Conservation (phyloP, 2,888 invertebrate species). For the Ceratothoa steindachneri region DNA sequence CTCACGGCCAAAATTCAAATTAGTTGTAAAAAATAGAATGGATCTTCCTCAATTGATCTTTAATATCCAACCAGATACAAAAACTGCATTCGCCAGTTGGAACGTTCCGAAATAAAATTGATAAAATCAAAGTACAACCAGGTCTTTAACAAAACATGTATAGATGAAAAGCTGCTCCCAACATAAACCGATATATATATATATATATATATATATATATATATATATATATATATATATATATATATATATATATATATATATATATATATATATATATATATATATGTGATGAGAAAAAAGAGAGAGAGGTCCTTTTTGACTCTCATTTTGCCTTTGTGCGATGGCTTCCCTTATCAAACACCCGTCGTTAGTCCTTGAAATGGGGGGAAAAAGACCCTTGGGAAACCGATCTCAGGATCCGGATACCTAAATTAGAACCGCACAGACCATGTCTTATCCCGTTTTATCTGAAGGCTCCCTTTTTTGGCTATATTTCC, state of each 20-base stretch:
- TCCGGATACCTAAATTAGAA: background rate
- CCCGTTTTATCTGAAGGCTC: background rate
- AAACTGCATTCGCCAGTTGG: too few relatives aligned
- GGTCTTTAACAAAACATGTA: too few relatives aligned
- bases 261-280: background rate
- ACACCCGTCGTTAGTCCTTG: background rate
- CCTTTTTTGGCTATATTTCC: too few relatives aligned
- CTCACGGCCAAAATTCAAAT: too few relatives aligned
- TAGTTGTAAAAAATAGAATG: too few relatives aligned
- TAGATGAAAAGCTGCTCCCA: too few relatives aligned
- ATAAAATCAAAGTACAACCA: too few relatives aligned
- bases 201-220: background rate
- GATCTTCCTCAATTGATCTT: too few relatives aligned
- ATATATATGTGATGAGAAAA: background rate
- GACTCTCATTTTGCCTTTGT: background rate
- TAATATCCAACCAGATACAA: too few relatives aligned
- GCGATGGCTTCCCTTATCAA: background rate
- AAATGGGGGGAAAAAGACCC: constrained; percentile 6
- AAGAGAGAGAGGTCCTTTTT: background rate
- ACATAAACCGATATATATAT: too few relatives aligned
- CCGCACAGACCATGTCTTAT: background rate
- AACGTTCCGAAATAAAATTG: too few relatives aligned
- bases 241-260: background rate
- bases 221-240: background rate
- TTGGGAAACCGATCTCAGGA: background rate